A percentile compares a stretch with the other conserved stretches of the same genome.
Conservation (phyloP, 2,797 vertebrate genomes). For the Crypturellus tataupa region DNA sequence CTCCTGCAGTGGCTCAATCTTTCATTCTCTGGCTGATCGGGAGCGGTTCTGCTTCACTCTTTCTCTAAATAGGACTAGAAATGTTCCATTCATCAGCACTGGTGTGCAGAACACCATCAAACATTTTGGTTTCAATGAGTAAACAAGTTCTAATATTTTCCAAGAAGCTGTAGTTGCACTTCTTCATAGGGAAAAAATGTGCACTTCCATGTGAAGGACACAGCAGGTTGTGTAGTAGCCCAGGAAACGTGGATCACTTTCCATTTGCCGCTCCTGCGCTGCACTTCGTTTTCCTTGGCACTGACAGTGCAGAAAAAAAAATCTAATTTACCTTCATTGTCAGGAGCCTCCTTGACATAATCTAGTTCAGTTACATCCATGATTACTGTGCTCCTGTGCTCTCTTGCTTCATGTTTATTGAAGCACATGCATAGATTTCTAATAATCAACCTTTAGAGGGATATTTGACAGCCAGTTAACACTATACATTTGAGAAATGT, state of each 20-base stretch:
- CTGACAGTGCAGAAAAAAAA: neutral
- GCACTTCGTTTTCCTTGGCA: neutral
- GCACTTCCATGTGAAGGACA: neutral
- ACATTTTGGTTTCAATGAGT: conserved; percentile 27
- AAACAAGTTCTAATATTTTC: conserved; percentile 47
- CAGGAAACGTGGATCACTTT: conserved; percentile 14
- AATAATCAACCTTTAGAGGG: neutral
- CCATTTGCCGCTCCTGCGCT: neutral
- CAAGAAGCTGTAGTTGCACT: neutral
- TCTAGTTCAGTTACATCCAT: neutral
- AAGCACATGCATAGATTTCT: neutral
- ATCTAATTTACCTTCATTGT: neutral
- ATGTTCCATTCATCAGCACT: neutral
- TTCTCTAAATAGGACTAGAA: conserved; percentile 33
- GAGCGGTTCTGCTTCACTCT: neutral
- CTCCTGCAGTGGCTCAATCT: neutral
- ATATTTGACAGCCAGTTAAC: neutral
- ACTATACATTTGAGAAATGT: neutral
- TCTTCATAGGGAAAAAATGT: neutral
- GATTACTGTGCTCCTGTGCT: neutral
- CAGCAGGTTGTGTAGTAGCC: neutral
- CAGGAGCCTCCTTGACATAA: neutral
- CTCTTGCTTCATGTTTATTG: neutral
- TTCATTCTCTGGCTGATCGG: neutral
- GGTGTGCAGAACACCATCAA: neutral